Evolutionary conservation across 2,113 vertebrate genomes (phyloP).

Genomic region (Progne subis): DNA sequence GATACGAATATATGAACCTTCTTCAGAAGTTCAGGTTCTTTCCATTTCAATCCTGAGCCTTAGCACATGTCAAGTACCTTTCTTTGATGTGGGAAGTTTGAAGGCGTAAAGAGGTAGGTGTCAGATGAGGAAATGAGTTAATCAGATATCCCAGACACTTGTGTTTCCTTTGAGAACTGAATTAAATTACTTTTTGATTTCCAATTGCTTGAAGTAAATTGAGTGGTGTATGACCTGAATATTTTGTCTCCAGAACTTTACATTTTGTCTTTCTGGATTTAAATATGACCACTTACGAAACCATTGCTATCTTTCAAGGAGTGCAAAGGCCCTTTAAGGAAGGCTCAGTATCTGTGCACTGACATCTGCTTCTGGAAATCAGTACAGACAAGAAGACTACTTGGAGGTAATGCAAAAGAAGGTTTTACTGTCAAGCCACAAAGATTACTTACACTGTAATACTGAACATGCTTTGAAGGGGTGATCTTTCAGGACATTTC

Average conservation of each 20-base stretch:
- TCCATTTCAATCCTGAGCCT: background rate
- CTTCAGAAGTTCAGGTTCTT: background rate
- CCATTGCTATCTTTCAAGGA: background rate
- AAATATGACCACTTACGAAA: background rate
- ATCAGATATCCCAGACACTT: background rate
- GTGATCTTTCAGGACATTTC: background rate
- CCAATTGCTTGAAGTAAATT: background rate
- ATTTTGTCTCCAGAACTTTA: background rate
- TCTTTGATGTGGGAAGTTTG: background rate
- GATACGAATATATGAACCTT: background rate
- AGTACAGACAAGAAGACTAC: background rate
- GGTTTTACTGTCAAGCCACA: background rate
- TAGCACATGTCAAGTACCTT: background rate
- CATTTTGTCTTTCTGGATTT: background rate
- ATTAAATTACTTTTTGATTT: conserved; percentile 22
- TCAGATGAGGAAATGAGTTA: background rate
- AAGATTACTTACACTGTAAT: background rate
- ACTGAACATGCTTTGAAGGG: background rate
- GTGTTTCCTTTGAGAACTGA: background rate
- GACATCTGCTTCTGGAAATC: background rate
- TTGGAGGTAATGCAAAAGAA: background rate
- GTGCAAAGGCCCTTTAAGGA: background rate
- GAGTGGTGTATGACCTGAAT: background rate
- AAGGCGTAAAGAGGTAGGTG: background rate
- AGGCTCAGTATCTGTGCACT: background rate